A percentile compares a stretch with the other conserved stretches of the same genome.
These are phyloP conservation scores for Percopsis omiscomaycus DNA, from an alignment of 2,797 vertebrate species.

Conservation along the genomic window DNA sequence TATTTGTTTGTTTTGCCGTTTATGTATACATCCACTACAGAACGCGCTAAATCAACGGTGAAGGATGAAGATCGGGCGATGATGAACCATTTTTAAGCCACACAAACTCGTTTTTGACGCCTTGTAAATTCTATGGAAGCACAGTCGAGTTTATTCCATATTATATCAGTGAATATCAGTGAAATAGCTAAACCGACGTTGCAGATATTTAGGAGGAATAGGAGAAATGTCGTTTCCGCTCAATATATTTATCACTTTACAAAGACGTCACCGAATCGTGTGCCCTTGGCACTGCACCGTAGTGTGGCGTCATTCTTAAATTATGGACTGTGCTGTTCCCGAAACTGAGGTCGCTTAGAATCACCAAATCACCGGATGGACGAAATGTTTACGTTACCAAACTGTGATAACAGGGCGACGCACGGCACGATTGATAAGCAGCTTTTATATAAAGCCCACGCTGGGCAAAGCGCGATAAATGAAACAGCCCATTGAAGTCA, in stretches of 20 bases:
- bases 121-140: too few relatives aligned
- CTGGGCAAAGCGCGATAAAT: neutral
- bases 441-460: slow-evolving; percentile 41
- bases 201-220: neutral
- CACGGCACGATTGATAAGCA: slow-evolving; percentile 52
- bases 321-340: slow-evolving; percentile 66
- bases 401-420: slow-evolving; percentile 39
- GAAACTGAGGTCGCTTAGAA: slow-evolving; percentile 56
- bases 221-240: too few relatives aligned
- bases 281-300: slow-evolving; percentile 59
- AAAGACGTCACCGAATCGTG: slow-evolving; percentile 40
- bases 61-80: neutral
- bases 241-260: neutral
- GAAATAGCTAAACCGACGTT: neutral
- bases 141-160: too few relatives aligned
- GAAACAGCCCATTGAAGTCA: neutral
- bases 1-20: slow-evolving; percentile 70
- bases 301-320: slow-evolving; percentile 49
- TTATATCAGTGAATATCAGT: too few relatives aligned
- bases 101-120: neutral
- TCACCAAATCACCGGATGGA: slow-evolving; percentile 26
- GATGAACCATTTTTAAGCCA: neutral
- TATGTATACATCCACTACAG: slow-evolving; percentile 73
- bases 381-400: slow-evolving; percentile 31
- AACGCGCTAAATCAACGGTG: slow-evolving; percentile 39